phyloP scores from a whole-genome alignment of 2,888 invertebrate genomes.

The Balanococcus diminutus region DNA sequence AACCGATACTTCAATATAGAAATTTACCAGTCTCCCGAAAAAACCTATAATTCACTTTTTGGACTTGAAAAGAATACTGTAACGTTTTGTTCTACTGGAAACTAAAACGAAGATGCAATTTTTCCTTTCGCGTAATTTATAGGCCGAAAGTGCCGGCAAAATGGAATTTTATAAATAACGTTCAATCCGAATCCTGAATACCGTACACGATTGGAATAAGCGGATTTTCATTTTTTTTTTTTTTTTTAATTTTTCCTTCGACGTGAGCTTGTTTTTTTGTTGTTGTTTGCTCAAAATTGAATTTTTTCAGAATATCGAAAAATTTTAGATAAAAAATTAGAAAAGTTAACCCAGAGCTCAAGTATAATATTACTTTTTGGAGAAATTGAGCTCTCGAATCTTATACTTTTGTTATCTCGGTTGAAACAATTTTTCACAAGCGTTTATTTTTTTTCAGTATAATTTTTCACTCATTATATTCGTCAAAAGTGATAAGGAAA shows the following conservation, averaged over 20 bases:
- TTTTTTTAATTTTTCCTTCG: too few relatives aligned
- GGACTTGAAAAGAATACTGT: neutral
- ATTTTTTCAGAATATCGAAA: too few relatives aligned
- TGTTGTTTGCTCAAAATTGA: too few relatives aligned
- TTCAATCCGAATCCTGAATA: neutral
- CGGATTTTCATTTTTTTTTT: neutral
- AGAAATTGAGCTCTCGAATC: neutral
- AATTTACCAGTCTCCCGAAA: neutral
- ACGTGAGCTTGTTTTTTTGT: too few relatives aligned
- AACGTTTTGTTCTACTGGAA: neutral
- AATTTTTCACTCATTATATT: neutral
- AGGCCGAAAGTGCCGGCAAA: neutral
- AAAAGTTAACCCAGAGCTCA: too few relatives aligned
- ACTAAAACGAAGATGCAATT: neutral
- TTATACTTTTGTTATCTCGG: neutral
- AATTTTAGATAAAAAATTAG: neutral
- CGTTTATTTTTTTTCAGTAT: neutral
- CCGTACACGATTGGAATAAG: neutral
- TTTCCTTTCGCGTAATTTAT: conserved; percentile 11
- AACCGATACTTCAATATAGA: neutral
- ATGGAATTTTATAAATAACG: conserved; percentile 16
- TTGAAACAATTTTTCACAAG: neutral
- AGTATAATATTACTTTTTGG: neutral
- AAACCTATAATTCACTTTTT: neutral
- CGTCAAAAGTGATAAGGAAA: neutral